Base-by-base conservation (phyloP, 2,888 invertebrate species). In the Iphiclides podalirius region DNA sequence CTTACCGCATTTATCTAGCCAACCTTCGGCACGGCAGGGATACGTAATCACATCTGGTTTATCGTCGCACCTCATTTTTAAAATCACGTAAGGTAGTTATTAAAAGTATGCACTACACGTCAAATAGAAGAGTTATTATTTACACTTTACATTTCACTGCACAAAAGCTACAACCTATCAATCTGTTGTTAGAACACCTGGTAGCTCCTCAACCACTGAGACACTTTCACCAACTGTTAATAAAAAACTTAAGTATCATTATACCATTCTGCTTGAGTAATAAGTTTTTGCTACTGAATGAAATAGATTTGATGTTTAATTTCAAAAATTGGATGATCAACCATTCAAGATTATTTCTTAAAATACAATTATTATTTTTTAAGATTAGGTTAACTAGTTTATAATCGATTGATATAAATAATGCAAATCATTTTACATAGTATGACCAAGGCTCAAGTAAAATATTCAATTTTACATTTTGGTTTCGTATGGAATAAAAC, bases 1-100 rank as follows among this genome's bases (percentile, higher is more conserved):
- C 85, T 83, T 63, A 88, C 88, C 87, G 59, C 85, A 88, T 81
- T 81, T 73, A 53, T 87, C 77, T 14, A 88, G 71, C 88, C 88
- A 88, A 35, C 88, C 88, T 62, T 88, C 88, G 12, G 79, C 88
- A 36, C 86, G 79, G 63, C 88, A 88, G 15, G 88, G 88, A 55
- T 79, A 88, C 42, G 75, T 66, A 53, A 87, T 88, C 59, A 75
- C 74, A 54, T 81, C 59, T 58, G 63, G 55, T 54, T 57, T 63
- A 59, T 78, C 72, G 56, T 70, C 66, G 59, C 64, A 71, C 67
- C 70, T 80, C 85, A 85, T 85, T 58, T 75, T 78, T 51, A 54
- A 64, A 63, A 61, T 60, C 68, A 72, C 70, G 31, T 34, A 58
- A 47, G 60, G 59, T 15, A 49, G 63, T 59, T 57, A 68, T 63